These are phyloP conservation scores for Vandiemenella viatica DNA, from an alignment of 2,888 invertebrate species.

Conservation along the genomic window DNA sequence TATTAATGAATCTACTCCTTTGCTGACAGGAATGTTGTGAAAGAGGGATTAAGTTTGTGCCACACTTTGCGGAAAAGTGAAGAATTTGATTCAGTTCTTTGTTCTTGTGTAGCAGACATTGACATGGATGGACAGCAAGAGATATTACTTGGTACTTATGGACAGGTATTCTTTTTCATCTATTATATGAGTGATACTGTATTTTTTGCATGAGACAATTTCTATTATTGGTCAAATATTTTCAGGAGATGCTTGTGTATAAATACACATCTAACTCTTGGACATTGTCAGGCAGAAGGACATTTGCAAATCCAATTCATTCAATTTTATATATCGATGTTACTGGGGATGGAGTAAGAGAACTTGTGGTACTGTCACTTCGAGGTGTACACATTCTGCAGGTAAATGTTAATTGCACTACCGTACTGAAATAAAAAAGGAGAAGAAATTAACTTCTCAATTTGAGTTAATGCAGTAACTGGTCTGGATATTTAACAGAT, in stretches of 20 bases:
- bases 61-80: slow-evolving; percentile 34
- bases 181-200: not conserved
- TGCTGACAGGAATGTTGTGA: slow-evolving; percentile 35
- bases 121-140: slow-evolving; percentile 55
- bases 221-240: slow-evolving; percentile 8
- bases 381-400: slow-evolving; percentile 51
- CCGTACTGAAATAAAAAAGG: no score
- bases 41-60: slow-evolving; percentile 32
- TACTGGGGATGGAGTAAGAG: slow-evolving; percentile 48
- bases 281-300: slow-evolving; percentile 34
- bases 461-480: no score
- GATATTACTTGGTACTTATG: slow-evolving; percentile 51
- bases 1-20: no score
- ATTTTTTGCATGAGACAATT: not conserved
- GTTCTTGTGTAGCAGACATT: slow-evolving; percentile 46
- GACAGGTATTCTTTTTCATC: no score
- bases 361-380: slow-evolving; percentile 46
- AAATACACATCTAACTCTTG: slow-evolving; percentile 28
- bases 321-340: slow-evolving; percentile 44
- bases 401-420: slow-evolving; percentile 27
- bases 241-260: slow-evolving; percentile 36
- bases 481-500: no score
- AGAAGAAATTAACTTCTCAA: no score
- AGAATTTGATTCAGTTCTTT: slow-evolving; percentile 40
- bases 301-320: slow-evolving; percentile 44